Percentiles rank a stretch among this genome's conserved stretches.
phyloP scores from a whole-genome alignment of 2,113 vertebrate species.

The Nothoprocta pentlandii region DNA sequence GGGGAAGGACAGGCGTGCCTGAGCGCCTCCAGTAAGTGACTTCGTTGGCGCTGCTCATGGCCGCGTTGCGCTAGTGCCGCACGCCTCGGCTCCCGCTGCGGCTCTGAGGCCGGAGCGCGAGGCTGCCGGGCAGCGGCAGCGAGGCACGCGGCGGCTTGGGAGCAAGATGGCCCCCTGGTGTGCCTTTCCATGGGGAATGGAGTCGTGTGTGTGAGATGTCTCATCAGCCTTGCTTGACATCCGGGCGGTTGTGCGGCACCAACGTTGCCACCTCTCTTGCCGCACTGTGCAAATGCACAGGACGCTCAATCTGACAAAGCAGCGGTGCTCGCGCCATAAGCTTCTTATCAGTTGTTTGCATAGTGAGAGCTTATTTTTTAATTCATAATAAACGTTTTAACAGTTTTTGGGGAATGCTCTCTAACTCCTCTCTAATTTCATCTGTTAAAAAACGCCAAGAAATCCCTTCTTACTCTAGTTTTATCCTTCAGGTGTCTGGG shows the following conservation, averaged over 20 bases:
- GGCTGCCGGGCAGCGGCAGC: not conserved
- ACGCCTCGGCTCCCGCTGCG: constrained; percentile 3
- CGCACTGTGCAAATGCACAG: constrained; percentile 2
- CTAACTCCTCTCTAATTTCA: not conserved
- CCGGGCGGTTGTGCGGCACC: not conserved
- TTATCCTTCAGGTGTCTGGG: not conserved
- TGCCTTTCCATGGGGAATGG: not conserved
- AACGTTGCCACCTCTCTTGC: not conserved
- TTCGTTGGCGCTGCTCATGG: constrained; percentile 43
- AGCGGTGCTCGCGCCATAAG: constrained; percentile 43
- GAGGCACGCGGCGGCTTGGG: not conserved
- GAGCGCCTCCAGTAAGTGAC: constrained; percentile 37
- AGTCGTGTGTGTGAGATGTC: not conserved
- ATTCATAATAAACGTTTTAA: constrained; percentile 63
- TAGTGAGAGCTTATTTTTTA: constrained; percentile 40
- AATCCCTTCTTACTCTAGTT: not conserved
- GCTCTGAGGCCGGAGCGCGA: constrained; percentile 19
- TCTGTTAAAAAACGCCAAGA: not conserved
- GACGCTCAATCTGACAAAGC: constrained; percentile 35
- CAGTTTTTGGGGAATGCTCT: not conserved
- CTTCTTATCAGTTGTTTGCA: constrained; percentile 34
- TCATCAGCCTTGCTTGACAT: not conserved
- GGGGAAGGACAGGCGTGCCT: constrained; percentile 30
- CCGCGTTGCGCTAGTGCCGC: constrained; percentile 25
- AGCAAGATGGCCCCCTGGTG: not conserved